Evolutionary conservation across 2,113 vertebrate genomes (phyloP), one percentile per base, ranked within the genome.

Genomic region (Asarcornis scutulata): DNA sequence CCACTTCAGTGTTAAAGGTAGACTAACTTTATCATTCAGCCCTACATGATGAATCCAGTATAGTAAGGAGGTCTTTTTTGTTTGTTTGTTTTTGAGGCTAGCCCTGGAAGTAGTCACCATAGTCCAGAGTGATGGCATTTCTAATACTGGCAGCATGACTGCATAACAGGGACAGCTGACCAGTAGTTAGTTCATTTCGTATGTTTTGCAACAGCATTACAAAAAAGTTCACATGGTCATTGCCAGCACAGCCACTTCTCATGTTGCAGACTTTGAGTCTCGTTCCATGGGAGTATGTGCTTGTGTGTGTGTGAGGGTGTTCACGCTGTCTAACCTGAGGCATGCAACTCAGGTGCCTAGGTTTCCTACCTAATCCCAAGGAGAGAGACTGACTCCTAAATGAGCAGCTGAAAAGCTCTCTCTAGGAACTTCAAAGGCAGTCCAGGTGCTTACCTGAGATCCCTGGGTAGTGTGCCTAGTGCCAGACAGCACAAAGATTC

Each of bases 1-100:
- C 56, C 67, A 74, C 58, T 88, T 90, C 74, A 82, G 34, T 75
- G 32, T 86, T 88, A 93, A 83, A 92, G 40, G 31, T 83, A 84
- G 73, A 63, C 68, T 88, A 79, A 68, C 48, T 82, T 83, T 91
- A 63, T 75, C 80, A 60, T 60, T 84, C 76, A 82, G 67, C 73
- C 68, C 68, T 64, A 0, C 31, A 3, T 27, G 52, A 56, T 77
- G 67, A 63, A 80, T 76, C 40, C 78, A 71, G 55, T 55, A 26
- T 78, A 79, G 88, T 93, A 78, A 93, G 86, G 66, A 75, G 71
- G 71, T 53, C 40, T 63, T 72, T 44, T 66, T 50, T 42, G 69
- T 66, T 48, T 22, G 9, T 42, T 77, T 62, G 40, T 18, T 6
- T 64, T 64, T 72, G 75, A 83, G 75, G 71, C 63, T 58, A 67